Conservation (phyloP, 1,140 invertebrate genomes). For the Lethrus apterus region DNA sequence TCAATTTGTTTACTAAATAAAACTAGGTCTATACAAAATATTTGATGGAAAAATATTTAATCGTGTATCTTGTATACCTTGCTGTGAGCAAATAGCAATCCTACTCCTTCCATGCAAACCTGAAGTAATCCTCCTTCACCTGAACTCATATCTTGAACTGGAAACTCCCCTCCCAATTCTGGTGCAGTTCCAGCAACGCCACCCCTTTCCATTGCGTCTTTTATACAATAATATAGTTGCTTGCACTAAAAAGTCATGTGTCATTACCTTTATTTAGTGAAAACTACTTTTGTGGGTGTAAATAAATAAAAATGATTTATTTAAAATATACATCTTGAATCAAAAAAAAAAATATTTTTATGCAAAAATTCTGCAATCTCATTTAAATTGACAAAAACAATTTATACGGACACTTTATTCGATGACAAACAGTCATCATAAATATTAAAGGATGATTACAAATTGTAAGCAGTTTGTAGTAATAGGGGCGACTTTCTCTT, state of each 20-base stretch:
- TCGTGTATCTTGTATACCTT: slow-evolving; percentile 94
- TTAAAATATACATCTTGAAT: too few relatives aligned
- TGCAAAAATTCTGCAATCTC: too few relatives aligned
- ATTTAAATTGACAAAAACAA: too few relatives aligned
- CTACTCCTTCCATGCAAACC: slow-evolving; percentile 98
- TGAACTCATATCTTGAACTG: slow-evolving; percentile 92
- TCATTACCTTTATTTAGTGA: background rate
- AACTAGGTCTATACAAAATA: too few relatives aligned
- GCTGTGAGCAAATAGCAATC: slow-evolving; percentile 95
- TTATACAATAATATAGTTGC: slow-evolving; percentile 97
- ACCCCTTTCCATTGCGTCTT: slow-evolving; percentile 96
- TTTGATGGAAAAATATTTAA: background rate
- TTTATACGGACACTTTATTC: too few relatives aligned
- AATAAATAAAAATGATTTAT: too few relatives aligned
- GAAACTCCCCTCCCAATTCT: slow-evolving; percentile 97
- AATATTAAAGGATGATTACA: background rate
- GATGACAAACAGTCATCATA: too few relatives aligned
- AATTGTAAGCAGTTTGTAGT: too few relatives aligned
- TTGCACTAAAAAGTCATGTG: slow-evolving; percentile 70
- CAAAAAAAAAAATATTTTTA: too few relatives aligned
- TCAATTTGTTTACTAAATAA: too few relatives aligned
- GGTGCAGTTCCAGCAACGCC: slow-evolving; percentile 72
- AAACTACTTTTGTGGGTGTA: slow-evolving; percentile 1
- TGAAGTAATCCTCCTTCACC: slow-evolving; percentile 95
- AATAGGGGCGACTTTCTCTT: too few relatives aligned